These are phyloP conservation scores for Clarias gariepinus DNA, from an alignment of 2,113 vertebrate genomes.

Conservation along the genomic window DNA sequence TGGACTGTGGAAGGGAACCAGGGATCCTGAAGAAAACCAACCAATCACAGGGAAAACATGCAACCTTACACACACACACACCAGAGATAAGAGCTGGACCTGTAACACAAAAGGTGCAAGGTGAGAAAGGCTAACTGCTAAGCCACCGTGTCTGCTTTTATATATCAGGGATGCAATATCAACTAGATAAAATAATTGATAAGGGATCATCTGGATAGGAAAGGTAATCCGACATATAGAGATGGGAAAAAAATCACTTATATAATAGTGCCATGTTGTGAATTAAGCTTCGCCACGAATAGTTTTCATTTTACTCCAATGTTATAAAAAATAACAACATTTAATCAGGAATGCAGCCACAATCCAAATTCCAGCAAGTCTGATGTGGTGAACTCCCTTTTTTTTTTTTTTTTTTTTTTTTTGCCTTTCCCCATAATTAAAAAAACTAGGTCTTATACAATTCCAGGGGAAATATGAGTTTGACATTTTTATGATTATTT, in stretches of 20 bases:
- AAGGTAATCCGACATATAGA: neutral
- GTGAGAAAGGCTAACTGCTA: no score
- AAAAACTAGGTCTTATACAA: slow-evolving; percentile 9
- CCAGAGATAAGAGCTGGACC: no score
- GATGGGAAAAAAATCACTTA: neutral
- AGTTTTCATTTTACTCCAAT: no score
- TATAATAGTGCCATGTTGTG: neutral
- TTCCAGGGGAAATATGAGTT: slow-evolving; percentile 7
- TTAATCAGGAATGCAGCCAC: slow-evolving; percentile 17
- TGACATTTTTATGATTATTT: neutral
- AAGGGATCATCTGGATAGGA: no score
- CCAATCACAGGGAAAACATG: no score
- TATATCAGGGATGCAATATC: no score
- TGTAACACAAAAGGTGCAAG: no score
- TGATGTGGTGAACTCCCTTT: slow-evolving; percentile 27
- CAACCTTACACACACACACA: no score
- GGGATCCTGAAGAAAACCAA: no score
- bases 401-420: slow-evolving; percentile 5
- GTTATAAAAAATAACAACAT: slow-evolving; percentile 15
- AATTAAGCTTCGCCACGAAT: neutral
- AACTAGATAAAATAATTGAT: neutral
- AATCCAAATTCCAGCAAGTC: neutral
- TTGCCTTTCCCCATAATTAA: neutral
- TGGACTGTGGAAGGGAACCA: no score
- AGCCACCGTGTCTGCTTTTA: no score